Percentiles rank a stretch among this genome's conserved stretches.
These are phyloP conservation scores for Acheta domesticus DNA, from an alignment of 2,888 invertebrate genomes.

Conservation along the genomic window DNA sequence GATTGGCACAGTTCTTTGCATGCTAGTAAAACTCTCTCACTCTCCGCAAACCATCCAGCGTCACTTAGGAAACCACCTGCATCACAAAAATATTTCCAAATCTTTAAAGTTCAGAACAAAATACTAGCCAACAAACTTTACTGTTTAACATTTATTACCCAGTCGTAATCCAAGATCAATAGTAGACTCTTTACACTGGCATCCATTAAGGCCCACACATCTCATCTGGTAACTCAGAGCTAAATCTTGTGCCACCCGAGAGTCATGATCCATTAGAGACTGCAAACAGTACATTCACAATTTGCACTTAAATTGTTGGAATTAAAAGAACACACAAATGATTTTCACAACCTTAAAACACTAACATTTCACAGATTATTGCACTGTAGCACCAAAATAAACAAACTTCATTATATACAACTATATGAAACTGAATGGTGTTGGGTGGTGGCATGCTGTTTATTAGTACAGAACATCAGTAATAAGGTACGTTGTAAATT, in stretches of 20 bases:
- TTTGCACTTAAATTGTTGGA: neutral
- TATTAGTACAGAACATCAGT: too few species aligned
- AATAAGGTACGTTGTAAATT: too few species aligned
- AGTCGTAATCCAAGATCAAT: slow-evolving; percentile 39
- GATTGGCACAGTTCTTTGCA: slow-evolving; percentile 64
- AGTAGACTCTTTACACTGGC: slow-evolving; percentile 31
- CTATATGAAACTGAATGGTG: too few species aligned
- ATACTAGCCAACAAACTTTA: neutral
- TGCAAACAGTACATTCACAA: slow-evolving; percentile 40
- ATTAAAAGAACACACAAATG: slow-evolving; percentile 21
- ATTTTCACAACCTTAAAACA: neutral
- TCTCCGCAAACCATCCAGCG: slow-evolving; percentile 81
- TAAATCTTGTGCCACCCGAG: slow-evolving; percentile 52
- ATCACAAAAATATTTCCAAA: slow-evolving; percentile 31
- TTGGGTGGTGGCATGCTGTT: too few species aligned
- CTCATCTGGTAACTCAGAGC: slow-evolving; percentile 36
- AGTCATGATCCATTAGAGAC: slow-evolving; percentile 63
- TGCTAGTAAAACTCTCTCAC: slow-evolving; percentile 65
- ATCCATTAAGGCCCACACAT: slow-evolving; percentile 32
- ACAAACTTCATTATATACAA: too few species aligned
- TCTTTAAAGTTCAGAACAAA: neutral
- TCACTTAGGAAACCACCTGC: slow-evolving; percentile 79
- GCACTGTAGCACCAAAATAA: too few species aligned
- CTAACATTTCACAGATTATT: neutral
- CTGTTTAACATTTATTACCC: slow-evolving; percentile 33